Base-by-base conservation (phyloP, 2,888 invertebrate genomes). In the Diadromus collaris region DNA sequence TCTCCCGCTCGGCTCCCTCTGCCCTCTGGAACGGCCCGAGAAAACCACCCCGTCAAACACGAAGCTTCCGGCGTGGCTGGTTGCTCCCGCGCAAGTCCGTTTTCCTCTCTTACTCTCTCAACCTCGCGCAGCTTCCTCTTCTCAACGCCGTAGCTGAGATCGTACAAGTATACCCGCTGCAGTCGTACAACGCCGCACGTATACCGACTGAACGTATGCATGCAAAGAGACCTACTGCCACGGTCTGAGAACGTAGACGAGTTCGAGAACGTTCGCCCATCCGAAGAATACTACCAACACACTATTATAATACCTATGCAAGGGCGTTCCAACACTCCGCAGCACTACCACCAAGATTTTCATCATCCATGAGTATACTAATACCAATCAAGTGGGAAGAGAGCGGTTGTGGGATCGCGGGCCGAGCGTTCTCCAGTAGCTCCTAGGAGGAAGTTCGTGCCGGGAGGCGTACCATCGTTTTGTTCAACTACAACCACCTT, bases 1-100 rank as follows among this genome's bases (percentile, higher is more conserved):
- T 67, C 71, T 78, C 79, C 60, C 58, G 77, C 63, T 65, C 68
- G 61, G 27, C 64, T 77, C 81, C 81, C 83, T 83, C 79, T 86
- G 78, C 67, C 78, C 80, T 78, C 81, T 78, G 77, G 69, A 85
- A 85, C 85, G 83, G 83, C 80, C 73, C 77, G 74, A 84, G 83
- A 85, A 85, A 83, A 83, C 84, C 85, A 86, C 84, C 85, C 84
- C 86, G 85, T 88, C 86, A 87, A 88, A 88, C 87, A 85, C 85
- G 84, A 81, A 82, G 86, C 88, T 88, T 87, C 87, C 88, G 85
- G 85, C 83, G 78, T 81, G 78, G 78, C 79, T 71, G 79, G 65
- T 84, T 84, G 79, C 80, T 81, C 79, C 78, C 82, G 85, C 85
- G 84, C 85, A 84, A 81, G 82, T 80, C 79, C 70, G 76, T 61